Evolutionary conservation across 2,888 invertebrate genomes (phyloP).

Genomic region (Boloria euphrosyne): DNA sequence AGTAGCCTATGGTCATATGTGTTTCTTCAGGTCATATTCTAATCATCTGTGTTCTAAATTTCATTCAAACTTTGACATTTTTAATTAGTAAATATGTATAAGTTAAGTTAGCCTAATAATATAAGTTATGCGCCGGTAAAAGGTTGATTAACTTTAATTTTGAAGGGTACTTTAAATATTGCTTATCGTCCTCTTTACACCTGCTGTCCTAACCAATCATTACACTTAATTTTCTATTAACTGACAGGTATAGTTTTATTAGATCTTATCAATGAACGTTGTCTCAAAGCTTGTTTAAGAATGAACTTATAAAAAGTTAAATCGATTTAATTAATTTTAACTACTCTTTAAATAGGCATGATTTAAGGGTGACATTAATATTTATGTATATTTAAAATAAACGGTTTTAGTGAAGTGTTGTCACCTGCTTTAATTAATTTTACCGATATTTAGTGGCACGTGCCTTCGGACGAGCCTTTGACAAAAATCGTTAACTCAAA

Average conservation of each 20-base stretch:
- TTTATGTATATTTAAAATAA: conserved; percentile 9
- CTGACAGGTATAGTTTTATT: conserved; percentile 12
- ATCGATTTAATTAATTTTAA: conserved; percentile 25
- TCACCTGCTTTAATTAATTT: conserved; percentile 8
- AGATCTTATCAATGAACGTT: conserved; percentile 15
- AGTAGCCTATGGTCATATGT: no score
- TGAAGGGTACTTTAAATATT: conserved; percentile 8
- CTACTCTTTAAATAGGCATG: conserved; percentile 13
- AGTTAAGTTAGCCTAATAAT: no score
- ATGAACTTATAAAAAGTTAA: conserved; percentile 15
- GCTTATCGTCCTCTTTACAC: conserved; percentile 8
- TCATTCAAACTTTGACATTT: no score
- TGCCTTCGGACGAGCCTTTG: no score
- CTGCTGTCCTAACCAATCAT: conserved; percentile 23
- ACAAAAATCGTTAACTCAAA: no score
- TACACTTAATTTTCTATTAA: conserved; percentile 24
- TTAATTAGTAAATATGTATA: no score
- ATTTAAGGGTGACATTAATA: conserved; percentile 8
- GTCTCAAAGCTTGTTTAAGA: conserved; percentile 18
- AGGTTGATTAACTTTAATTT: conserved; percentile 1
- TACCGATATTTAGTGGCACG: background rate
- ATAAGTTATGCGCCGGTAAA: conserved; percentile 10
- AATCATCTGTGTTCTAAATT: no score
- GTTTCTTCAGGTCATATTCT: no score
- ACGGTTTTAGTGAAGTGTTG: background rate